These are phyloP conservation scores for Amphiduros pacificus DNA, from an alignment of 2,888 invertebrate genomes.

Conservation along the genomic window DNA sequence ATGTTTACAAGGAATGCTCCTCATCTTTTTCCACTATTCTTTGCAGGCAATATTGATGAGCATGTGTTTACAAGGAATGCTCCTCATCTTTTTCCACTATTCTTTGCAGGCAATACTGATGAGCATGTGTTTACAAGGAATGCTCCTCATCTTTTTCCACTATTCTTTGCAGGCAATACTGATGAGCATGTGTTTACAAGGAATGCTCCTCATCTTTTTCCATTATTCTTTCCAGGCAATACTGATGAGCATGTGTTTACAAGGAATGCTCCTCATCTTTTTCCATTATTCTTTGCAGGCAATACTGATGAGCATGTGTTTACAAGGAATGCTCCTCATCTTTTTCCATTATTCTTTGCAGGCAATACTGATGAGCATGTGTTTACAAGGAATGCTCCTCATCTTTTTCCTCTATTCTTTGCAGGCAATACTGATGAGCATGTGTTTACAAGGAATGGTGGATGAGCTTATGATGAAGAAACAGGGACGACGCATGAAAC, in stretches of 20 bases:
- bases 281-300: too few relatives aligned
- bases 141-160: background rate
- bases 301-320: background rate
- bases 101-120: too few relatives aligned
- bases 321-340: background rate
- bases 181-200: background rate
- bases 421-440: slow-evolving; percentile 88
- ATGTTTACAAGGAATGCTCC: too few relatives aligned
- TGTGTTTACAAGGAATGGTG: slow-evolving; percentile 92
- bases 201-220: too few relatives aligned
- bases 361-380: background rate
- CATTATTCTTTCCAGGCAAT: too few relatives aligned
- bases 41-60: too few relatives aligned
- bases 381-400: too few relatives aligned
- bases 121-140: background rate
- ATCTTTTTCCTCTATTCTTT: slow-evolving; percentile 9
- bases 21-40: too few relatives aligned
- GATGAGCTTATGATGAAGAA: slow-evolving; percentile 75
- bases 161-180: background rate
- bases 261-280: too few relatives aligned
- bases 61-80: too few relatives aligned
- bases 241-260: too few relatives aligned
- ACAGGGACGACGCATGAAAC: slow-evolving; percentile 55
- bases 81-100: too few relatives aligned
- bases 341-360: background rate